Conservation (phyloP, 2,113 vertebrate genomes). For the Gorsachius goisagi region DNA sequence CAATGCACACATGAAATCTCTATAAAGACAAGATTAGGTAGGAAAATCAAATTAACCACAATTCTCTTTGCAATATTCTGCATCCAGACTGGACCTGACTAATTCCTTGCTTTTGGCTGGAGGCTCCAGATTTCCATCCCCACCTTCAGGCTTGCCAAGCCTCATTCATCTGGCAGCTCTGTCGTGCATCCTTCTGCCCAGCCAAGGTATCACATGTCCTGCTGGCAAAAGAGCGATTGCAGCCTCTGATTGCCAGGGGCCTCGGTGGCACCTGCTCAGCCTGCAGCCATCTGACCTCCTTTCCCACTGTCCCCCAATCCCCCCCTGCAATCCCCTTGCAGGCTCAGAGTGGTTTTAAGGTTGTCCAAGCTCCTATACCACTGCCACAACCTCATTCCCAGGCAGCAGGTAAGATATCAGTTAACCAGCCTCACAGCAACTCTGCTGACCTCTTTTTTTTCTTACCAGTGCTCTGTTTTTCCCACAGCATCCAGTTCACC, state of each 20-base stretch:
- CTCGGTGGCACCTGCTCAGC: not conserved
- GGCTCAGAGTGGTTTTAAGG: not conserved
- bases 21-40: not conserved
- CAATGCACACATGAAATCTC: not conserved
- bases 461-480: not conserved
- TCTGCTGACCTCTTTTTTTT: not conserved
- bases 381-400: not conserved
- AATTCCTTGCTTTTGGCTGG: not conserved
- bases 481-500: not conserved
- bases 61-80: not conserved
- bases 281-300: slow-evolving; percentile 38
- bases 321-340: not conserved
- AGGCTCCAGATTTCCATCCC: slow-evolving; percentile 2
- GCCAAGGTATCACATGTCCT: not conserved
- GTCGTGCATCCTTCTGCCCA: not conserved
- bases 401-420: not conserved
- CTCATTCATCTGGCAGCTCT: slow-evolving; percentile 15
- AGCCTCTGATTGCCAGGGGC: not conserved
- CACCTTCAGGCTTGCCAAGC: not conserved
- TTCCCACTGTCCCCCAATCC: not conserved
- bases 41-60: not conserved
- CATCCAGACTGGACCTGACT: not conserved
- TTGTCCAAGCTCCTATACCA: not conserved
- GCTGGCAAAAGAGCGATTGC: not conserved
- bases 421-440: not conserved